Conservation (phyloP, 2,888 invertebrate genomes). For the Sphaerophoria rueppellii region DNA sequence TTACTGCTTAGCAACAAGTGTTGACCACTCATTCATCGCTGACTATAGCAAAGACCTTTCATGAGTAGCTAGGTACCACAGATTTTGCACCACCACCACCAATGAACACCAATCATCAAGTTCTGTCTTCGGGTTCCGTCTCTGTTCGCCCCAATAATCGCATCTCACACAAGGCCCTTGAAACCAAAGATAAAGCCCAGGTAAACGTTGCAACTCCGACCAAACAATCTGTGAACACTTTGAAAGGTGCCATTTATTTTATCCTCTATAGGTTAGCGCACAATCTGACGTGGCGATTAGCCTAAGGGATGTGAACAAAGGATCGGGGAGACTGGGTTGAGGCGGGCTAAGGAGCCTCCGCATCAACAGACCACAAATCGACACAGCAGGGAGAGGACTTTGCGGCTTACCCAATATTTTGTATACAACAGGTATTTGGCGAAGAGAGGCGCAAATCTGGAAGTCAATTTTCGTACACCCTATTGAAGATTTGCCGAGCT, state of each 20-base stretch:
- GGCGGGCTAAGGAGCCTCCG: conserved; percentile 35
- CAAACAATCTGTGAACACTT: conserved; percentile 74
- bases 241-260: conserved; percentile 74
- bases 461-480: conserved; percentile 73
- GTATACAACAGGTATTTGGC: conserved; percentile 10
- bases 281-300: conserved; percentile 73
- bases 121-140: not conserved
- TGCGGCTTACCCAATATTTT: not conserved
- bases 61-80: conserved; percentile 2
- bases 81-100: not conserved
- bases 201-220: conserved; percentile 68
- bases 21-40: not conserved
- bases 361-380: conserved; percentile 9
- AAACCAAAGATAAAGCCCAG: conserved; percentile 50
- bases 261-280: conserved; percentile 74
- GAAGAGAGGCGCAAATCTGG: conserved; percentile 66
- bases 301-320: conserved; percentile 64
- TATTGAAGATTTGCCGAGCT: conserved; percentile 74
- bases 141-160: conserved; percentile 17
- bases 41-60: conserved; percentile 23
- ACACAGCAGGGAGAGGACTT: not conserved
- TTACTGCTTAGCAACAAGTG: not conserved
- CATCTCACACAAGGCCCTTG: conserved; percentile 38
- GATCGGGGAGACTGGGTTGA: conserved; percentile 14
- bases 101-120: conserved; percentile 4